These are phyloP conservation scores for Gopherus evgoodei DNA, from an alignment of 2,113 vertebrate genomes.

Conservation along the genomic window DNA sequence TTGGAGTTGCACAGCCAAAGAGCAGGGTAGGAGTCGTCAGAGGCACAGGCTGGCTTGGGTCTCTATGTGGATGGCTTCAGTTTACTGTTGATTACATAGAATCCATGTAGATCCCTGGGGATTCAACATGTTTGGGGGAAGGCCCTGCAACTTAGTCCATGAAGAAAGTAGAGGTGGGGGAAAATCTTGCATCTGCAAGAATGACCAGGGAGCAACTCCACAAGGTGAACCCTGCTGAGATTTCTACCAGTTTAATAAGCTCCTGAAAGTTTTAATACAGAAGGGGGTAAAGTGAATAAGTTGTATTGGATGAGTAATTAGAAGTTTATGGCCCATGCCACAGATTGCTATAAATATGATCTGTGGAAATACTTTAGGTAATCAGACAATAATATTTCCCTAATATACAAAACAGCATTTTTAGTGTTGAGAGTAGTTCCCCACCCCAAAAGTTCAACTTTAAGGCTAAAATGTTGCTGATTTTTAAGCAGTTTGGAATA, in stretches of 20 bases:
- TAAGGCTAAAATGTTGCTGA: too few species aligned
- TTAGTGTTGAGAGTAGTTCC: not conserved
- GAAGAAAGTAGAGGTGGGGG: not conserved
- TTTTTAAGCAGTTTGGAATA: constrained; percentile 7
- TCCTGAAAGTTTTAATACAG: not conserved
- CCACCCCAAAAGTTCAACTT: not conserved
- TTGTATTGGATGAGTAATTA: too few species aligned
- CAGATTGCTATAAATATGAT: not conserved
- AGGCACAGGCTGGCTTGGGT: not conserved
- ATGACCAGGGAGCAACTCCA: not conserved
- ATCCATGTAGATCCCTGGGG: not conserved
- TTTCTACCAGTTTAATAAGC: not conserved
- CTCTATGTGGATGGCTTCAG: not conserved
- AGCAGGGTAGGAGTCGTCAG: not conserved
- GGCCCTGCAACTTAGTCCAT: not conserved
- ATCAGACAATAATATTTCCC: too few species aligned
- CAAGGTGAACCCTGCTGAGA: not conserved
- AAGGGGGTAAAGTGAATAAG: not conserved
- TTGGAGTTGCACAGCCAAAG: not conserved
- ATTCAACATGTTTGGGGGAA: not conserved
- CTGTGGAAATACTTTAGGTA: not conserved
- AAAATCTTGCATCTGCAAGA: not conserved
- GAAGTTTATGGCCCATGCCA: not conserved
- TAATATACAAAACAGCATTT: not conserved
- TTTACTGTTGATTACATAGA: not conserved